A percentile compares a stretch with the other conserved stretches of the same genome.
phyloP scores from a whole-genome alignment of 2,888 invertebrate species.

The Andrena fulva region DNA sequence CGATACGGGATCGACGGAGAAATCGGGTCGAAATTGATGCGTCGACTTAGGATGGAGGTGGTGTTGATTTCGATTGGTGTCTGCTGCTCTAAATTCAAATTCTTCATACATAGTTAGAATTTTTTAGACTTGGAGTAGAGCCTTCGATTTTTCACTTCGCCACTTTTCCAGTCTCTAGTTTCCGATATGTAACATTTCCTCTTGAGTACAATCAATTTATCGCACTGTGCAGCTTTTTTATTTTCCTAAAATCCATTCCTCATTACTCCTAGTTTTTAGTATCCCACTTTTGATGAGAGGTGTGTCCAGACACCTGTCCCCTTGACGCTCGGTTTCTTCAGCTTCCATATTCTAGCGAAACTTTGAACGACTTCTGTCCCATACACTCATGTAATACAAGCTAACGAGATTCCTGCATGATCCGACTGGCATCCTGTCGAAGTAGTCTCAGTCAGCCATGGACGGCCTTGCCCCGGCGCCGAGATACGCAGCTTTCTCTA shows the following conservation, averaged over 20 bases:
- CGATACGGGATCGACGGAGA: slow-evolving; percentile 3
- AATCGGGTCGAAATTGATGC: slow-evolving; percentile 29
- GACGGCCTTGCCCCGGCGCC: slow-evolving; percentile 69
- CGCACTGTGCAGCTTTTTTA: too few relatives aligned
- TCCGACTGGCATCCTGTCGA: slow-evolving; percentile 45
- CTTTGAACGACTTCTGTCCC: neutral
- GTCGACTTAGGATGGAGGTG: neutral
- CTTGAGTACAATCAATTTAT: too few relatives aligned
- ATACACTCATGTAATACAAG: slow-evolving; percentile 12
- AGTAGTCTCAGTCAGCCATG: slow-evolving; percentile 41
- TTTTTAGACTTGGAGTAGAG: too few relatives aligned
- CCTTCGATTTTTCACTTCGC: too few relatives aligned
- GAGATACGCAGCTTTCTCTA: slow-evolving; percentile 81
- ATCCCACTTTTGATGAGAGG: too few relatives aligned
- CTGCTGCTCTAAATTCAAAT: neutral
- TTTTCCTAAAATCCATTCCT: too few relatives aligned
- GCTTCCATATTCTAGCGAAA: neutral
- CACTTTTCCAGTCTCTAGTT: too few relatives aligned
- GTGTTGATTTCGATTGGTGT: neutral
- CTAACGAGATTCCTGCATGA: slow-evolving; percentile 52
- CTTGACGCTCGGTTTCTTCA: neutral
- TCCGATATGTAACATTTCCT: too few relatives aligned
- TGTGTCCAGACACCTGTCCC: too few relatives aligned
- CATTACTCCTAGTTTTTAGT: too few relatives aligned
- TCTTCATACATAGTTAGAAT: neutral